phyloP scores from a whole-genome alignment of 2,113 vertebrate genomes.

The Recurvirostra avosetta region DNA sequence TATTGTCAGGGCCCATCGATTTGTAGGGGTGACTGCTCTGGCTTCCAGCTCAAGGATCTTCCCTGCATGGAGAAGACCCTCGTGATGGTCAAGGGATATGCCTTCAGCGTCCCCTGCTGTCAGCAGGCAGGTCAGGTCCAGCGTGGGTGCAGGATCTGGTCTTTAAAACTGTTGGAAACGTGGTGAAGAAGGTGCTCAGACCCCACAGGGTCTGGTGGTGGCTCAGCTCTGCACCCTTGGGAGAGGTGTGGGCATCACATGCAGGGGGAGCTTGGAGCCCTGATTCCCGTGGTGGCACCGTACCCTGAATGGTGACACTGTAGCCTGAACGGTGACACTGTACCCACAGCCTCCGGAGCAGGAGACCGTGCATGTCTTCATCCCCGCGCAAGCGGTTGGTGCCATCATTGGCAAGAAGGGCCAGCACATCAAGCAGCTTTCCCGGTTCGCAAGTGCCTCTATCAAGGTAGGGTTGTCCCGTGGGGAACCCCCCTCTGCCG shows the following conservation, averaged over 20 bases:
- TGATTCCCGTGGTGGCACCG: not conserved
- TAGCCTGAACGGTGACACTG: not conserved
- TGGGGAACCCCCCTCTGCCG: no score
- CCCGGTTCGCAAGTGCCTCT: constrained; percentile 92
- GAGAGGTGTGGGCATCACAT: fast-evolving
- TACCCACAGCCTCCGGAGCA: constrained; percentile 83
- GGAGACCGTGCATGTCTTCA: constrained; percentile 94
- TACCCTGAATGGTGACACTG: not conserved
- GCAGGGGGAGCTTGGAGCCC: no score
- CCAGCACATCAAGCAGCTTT: constrained; percentile 96
- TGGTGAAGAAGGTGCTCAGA: no score
- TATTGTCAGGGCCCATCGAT: not conserved
- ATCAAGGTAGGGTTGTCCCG: constrained; percentile 81
- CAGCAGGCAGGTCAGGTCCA: not conserved
- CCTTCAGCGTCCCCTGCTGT: not conserved
- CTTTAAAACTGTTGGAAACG: not conserved
- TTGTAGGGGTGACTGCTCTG: not conserved
- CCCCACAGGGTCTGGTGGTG: not conserved
- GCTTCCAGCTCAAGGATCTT: not conserved
- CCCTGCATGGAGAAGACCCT: not conserved
- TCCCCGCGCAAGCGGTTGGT: constrained; percentile 92
- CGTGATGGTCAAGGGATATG: not conserved
- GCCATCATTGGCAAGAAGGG: constrained; percentile 97
- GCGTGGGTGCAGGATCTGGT: not conserved
- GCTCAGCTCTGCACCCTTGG: not conserved